Base-by-base conservation (phyloP, 2,797 vertebrate species). In the Gymnopithys bicolor region DNA sequence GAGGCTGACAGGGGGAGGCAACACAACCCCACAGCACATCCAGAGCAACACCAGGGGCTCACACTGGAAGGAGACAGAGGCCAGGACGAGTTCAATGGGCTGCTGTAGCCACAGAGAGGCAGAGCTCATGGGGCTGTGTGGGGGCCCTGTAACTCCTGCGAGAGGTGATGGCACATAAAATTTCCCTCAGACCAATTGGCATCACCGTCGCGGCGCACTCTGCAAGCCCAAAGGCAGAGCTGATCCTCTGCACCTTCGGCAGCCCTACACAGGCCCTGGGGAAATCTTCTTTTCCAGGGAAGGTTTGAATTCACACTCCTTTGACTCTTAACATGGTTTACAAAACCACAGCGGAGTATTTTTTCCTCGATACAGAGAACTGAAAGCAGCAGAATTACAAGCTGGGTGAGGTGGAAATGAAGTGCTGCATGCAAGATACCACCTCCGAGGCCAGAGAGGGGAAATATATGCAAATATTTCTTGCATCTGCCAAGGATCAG, bases 221-320 rank as follows among this genome's bases (percentile, higher is more conserved):
- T 32, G 77, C 1, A 5, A 46, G 70, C 95, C 60, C 52, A 5
- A 30, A n/a, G 0, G 4, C 32, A 77, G 88, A 46, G 60, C 21
- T n/a, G 79, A 68, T 80, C 94, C 74, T 45, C 74, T 92, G 73
- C 1, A 6, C 69, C 53, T 85, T 12, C 2, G 3, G 70, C 27
- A 15, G 17, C 71, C 74, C 63, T 45, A 48, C 75, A 53, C 25
- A 6, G 63, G 27, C 49, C 10, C 49, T 10, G 14, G 78, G 66
- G 68, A 18, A 55, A 60, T 86, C 67, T 64, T 7, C 66, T 88
- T 84, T 93, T 67, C 92, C 58, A 84, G 91, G 87, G 48, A 84
- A 96, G 76, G n/a, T 76, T 96, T 92, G 87, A 77, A 85, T 93
- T 95, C 93, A 86, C 91, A 33, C 74, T 77, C 56, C 83, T 97